Percentiles rank a stretch among this genome's conserved stretches.
Evolutionary conservation across 2,113 vertebrate species (phyloP).

Genomic region (Ifrita kowaldi): DNA sequence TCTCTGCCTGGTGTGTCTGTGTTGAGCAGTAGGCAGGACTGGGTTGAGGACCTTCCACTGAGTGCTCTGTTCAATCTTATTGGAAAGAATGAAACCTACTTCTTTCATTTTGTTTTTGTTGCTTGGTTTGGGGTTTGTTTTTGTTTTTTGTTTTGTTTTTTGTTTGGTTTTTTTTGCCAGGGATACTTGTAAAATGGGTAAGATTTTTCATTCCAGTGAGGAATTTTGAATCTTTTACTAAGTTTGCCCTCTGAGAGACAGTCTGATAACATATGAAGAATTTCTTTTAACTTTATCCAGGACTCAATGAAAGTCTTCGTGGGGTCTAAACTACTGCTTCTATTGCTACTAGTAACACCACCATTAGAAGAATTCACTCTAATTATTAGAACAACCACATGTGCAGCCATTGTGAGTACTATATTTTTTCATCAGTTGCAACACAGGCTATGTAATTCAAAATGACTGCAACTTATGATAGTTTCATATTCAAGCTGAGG

Average conservation of each 20-base stretch:
- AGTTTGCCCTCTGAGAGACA: background rate
- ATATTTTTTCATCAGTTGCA: background rate
- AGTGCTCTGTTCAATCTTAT: background rate
- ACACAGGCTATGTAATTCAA: background rate
- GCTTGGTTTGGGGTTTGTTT: background rate
- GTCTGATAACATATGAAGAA: background rate
- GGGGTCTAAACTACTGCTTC: background rate
- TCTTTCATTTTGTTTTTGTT: background rate
- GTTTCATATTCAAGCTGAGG: background rate
- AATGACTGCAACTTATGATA: background rate
- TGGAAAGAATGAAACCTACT: background rate
- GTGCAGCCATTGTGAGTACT: background rate
- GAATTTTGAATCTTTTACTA: background rate
- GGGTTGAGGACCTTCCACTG: background rate
- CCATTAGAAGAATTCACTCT: background rate
- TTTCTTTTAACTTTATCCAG: background rate
- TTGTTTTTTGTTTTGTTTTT: too few species aligned
- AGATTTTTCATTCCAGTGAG: background rate
- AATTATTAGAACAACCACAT: background rate
- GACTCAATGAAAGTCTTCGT: background rate
- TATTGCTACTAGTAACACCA: background rate
- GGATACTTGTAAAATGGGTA: background rate
- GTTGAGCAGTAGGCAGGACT: too few species aligned
- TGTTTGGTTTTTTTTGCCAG: background rate
- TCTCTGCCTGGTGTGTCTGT: background rate